Evolutionary conservation across 2,797 vertebrate species (phyloP).

Genomic region (Smutsia temminckii): DNA sequence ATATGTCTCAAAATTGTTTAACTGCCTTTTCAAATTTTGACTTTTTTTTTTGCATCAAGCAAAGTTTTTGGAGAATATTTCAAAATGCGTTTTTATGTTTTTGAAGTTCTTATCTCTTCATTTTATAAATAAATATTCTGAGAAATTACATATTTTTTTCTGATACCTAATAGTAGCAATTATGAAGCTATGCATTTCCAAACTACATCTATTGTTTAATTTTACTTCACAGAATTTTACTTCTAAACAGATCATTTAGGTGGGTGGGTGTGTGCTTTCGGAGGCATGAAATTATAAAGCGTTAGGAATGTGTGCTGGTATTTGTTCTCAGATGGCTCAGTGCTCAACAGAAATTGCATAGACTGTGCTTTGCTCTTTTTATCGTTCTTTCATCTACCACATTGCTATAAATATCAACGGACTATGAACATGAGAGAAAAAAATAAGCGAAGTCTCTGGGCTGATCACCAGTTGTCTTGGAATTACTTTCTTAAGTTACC

Average conservation of each 20-base stretch:
- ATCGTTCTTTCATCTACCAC: not conserved
- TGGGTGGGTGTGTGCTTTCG: not conserved
- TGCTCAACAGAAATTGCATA: not conserved
- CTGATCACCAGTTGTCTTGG: not conserved
- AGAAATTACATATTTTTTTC: not conserved
- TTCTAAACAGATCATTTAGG: not conserved
- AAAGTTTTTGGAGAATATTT: conserved; percentile 9
- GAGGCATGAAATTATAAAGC: not conserved
- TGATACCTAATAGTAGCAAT: not conserved
- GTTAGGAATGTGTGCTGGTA: not conserved
- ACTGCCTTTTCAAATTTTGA: not conserved
- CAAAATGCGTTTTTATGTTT: not conserved
- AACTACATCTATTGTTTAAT: not conserved
- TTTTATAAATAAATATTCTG: not conserved
- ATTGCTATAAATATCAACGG: conserved; percentile 22
- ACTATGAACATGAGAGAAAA: not conserved
- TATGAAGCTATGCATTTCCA: not conserved
- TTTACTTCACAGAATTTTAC: not conserved
- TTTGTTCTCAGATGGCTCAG: not conserved
- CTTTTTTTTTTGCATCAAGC: not conserved
- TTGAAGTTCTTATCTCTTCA: not conserved
- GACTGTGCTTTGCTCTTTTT: not conserved
- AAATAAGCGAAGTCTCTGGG: not conserved
- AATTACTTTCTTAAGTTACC: not conserved
- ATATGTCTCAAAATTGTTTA: not conserved